Conservation (phyloP, 2,888 invertebrate species). For the Drosophila recens region DNA sequence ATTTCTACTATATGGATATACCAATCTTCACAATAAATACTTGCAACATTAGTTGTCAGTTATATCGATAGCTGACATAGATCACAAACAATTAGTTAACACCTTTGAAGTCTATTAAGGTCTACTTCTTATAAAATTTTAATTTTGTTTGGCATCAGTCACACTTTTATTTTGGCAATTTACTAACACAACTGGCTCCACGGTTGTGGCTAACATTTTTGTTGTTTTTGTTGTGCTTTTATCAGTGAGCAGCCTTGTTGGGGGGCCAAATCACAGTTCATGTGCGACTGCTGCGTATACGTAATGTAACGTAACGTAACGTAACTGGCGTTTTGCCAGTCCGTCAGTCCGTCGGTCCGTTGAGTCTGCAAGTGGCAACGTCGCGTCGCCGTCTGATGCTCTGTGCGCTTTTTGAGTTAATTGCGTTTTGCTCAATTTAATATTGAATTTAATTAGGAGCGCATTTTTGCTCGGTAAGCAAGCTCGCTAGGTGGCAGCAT, state of each 20-base stretch:
- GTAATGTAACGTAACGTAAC: constrained; percentile 41
- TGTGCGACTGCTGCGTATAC: constrained; percentile 26
- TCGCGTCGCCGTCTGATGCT: constrained; percentile 22
- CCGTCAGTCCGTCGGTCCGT: background rate
- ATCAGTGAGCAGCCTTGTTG: constrained; percentile 5
- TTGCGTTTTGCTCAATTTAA: constrained; percentile 83
- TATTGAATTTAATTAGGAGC: constrained; percentile 82
- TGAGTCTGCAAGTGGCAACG: constrained; percentile 20
- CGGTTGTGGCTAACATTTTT: background rate
- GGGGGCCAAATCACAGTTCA: constrained; percentile 44
- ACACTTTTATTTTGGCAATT: background rate
- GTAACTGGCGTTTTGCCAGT: constrained; percentile 38
- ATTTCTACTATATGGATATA: background rate
- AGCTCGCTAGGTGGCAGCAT: constrained; percentile 36
- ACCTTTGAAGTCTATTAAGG: too few species aligned
- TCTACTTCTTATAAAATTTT: too few species aligned
- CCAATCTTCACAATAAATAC: background rate
- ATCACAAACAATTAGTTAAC: background rate
- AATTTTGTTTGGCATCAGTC: too few species aligned
- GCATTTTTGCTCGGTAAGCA: constrained; percentile 73
- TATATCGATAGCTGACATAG: background rate
- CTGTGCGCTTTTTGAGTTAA: constrained; percentile 77
- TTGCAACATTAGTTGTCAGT: background rate
- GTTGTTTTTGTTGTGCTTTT: constrained; percentile 8
- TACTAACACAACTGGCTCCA: background rate